Base-by-base conservation (phyloP, 2,113 vertebrate species). In the Aix galericulata region DNA sequence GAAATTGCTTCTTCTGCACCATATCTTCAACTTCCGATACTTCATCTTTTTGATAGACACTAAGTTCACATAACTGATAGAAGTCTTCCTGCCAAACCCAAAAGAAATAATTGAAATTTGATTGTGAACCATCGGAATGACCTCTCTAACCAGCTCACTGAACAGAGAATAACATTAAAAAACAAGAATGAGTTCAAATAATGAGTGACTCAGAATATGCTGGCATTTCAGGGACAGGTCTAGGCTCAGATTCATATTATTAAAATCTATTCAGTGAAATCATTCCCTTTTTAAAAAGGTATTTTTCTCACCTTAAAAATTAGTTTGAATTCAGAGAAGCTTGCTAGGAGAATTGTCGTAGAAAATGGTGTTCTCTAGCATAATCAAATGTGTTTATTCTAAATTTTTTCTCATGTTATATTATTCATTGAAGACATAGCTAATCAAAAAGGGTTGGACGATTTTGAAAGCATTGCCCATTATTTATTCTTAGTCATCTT, bases 221-320 rank as follows among this genome's bases (percentile, higher is more conserved):
- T 66, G 71, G 40, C 44, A 75, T 75, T 88, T 83, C 64, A 84
- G 64, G 53, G 88, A 52, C 38, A 63, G 59, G 40, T 17, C 88
- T 13, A 68, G 55, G 36, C 22, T 83, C 32, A 34, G 63, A 40
- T 23, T 85, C 66, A 63, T 38, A 22, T 59, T 82, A 55, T 59
- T 93, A 91, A 86, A 93, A 93, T 21, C 82, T 75, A 46, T 50
- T 68, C 73, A 68, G 31, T 58, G 64, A 86, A 95, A 75, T 42
- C 11, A 13, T 68, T 68, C 15, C 38, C 6, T 44, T 42, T 75
- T 78, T 21, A 53, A 91, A 89, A 68, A 60, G 18, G 16, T 10
- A 27, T 71, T 97, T 93, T 96, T 91, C 77, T 90, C 89, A 88
- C 83, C 82, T 84, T 59, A 94, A 85, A 89, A 69, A 87, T n/a